Percentiles rank a stretch among this genome's conserved stretches.
phyloP scores from a whole-genome alignment of 2,797 vertebrate species.

The Tauraco hartlaubi region DNA sequence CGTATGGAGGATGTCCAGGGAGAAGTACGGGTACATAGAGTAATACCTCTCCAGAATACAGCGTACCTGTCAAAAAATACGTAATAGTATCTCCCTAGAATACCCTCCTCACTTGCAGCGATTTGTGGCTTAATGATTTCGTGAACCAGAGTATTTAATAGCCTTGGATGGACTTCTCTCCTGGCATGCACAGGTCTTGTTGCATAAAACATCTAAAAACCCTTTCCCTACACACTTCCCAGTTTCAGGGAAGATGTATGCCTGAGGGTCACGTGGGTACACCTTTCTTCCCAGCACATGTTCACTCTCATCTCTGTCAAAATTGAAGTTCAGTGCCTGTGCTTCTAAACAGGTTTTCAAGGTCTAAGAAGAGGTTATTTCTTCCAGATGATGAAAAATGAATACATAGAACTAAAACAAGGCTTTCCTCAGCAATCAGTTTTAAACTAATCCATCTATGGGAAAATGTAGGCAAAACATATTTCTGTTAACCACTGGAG shows the following conservation, averaged over 20 bases:
- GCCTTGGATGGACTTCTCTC: not conserved
- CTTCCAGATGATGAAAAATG: not conserved
- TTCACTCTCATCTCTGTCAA: not conserved
- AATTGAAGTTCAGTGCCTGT: not conserved
- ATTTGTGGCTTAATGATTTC: not conserved
- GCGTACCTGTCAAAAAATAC: not conserved
- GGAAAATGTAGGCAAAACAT: not conserved
- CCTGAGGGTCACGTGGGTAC: not conserved
- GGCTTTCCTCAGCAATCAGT: not conserved
- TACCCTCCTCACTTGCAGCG: not conserved
- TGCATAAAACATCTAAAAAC: not conserved
- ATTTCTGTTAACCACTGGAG: not conserved
- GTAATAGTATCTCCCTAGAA: not conserved
- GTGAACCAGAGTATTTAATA: not conserved
- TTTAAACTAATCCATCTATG: not conserved
- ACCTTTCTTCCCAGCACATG: not conserved
- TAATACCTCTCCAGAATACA: not conserved
- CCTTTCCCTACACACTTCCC: not conserved
- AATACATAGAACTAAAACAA: not conserved
- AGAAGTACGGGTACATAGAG: not conserved
- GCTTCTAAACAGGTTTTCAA: not conserved
- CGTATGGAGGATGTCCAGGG: not conserved
- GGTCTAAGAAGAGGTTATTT: not conserved
- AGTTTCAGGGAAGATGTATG: accelerated
- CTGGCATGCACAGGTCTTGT: accelerated